A percentile compares a stretch with the other conserved stretches of the same genome.
Conservation (phyloP, 2,888 invertebrate genomes). For the Drosophila limbata region DNA sequence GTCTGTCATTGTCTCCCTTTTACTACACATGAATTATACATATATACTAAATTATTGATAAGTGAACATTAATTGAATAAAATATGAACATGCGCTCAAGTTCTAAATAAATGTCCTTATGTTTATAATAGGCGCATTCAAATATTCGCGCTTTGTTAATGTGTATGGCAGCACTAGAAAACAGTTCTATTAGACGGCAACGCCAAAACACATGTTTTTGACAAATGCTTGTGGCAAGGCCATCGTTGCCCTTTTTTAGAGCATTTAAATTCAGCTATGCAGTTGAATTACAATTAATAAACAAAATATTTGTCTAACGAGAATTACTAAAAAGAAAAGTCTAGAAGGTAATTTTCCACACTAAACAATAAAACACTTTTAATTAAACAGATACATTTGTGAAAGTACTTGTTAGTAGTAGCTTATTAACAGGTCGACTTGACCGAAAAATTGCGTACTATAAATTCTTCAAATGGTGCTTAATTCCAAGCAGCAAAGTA, state of each 20-base stretch:
- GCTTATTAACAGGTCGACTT: slow-evolving; percentile 9
- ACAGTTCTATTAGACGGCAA: slow-evolving; percentile 23
- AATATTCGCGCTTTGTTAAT: neutral
- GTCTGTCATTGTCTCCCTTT: slow-evolving; percentile 25
- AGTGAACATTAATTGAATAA: slow-evolving; percentile 42
- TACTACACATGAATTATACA: slow-evolving; percentile 43
- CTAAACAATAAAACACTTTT: too few relatives aligned
- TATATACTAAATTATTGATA: slow-evolving; percentile 42
- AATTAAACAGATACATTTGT: too few relatives aligned
- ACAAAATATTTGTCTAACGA: neutral
- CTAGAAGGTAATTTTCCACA: accelerated
- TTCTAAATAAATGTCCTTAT: slow-evolving; percentile 4
- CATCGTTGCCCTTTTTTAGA: slow-evolving; percentile 14
- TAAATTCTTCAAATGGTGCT: slow-evolving; percentile 33
- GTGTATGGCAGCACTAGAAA: slow-evolving; percentile 10
- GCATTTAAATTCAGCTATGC: neutral
- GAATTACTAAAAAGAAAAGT: neutral
- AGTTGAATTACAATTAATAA: neutral
- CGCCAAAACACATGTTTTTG: slow-evolving; percentile 31
- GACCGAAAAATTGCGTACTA: too few relatives aligned
- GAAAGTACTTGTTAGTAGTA: slow-evolving; percentile 3
- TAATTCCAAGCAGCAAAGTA: slow-evolving; percentile 48
- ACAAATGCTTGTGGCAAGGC: slow-evolving; percentile 30
- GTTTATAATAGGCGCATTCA: neutral
- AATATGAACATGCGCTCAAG: slow-evolving; percentile 15